Conservation (phyloP, 2,797 vertebrate species). For the Amniataba percoides region DNA sequence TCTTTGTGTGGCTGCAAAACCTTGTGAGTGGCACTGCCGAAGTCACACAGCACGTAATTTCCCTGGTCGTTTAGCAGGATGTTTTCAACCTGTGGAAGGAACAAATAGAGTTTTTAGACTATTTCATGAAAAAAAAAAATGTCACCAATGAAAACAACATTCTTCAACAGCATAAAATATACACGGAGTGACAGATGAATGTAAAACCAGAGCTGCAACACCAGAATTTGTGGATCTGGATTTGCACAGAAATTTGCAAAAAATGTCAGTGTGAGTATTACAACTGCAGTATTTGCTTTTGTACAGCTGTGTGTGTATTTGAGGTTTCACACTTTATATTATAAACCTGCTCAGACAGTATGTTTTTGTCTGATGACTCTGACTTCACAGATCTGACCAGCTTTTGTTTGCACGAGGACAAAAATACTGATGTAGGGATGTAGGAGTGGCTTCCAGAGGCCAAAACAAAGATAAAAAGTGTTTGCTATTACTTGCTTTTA, state of each 20-base stretch:
- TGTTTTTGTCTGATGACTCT: background rate
- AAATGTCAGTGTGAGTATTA: background rate
- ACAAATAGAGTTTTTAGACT: background rate
- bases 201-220: background rate
- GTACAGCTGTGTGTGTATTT: background rate
- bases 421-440: background rate
- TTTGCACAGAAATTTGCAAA: background rate
- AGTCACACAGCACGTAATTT: constrained; percentile 97
- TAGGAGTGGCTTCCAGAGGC: background rate
- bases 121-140: background rate
- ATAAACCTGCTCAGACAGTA: background rate
- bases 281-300: background rate
- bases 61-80: constrained; percentile 94
- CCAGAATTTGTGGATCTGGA: background rate
- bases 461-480: background rate
- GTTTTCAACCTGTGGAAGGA: constrained; percentile 92
- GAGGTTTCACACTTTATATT: background rate
- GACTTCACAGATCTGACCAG: background rate
- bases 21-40: constrained; percentile 97
- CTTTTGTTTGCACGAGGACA: background rate
- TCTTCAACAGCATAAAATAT: too few species aligned
- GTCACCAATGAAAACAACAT: background rate
- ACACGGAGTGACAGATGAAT: background rate
- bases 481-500: background rate
- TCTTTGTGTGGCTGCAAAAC: constrained; percentile 93